Percentiles rank a stretch among this genome's conserved stretches.
These are phyloP conservation scores for Pogonomyrmex barbatus DNA, from an alignment of 1,140 invertebrate species.

Conservation along the genomic window DNA sequence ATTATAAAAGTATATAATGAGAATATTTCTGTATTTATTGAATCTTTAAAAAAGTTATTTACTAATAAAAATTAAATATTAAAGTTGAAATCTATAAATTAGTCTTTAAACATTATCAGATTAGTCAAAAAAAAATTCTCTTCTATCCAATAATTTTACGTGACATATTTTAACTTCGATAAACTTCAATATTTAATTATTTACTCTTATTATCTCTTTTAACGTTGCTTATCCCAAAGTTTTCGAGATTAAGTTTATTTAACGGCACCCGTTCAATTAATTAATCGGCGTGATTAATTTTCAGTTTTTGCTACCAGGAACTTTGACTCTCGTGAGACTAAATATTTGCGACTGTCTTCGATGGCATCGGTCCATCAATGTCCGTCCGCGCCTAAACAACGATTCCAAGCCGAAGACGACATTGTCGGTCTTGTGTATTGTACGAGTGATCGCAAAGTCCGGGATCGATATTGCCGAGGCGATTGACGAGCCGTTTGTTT, in stretches of 20 bases:
- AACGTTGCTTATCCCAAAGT: neutral
- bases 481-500: constrained; percentile 63
- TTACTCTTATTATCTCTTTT: neutral
- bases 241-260: neutral
- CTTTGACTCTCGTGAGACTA: constrained; percentile 48
- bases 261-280: neutral
- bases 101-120: neutral
- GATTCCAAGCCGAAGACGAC: constrained; percentile 20
- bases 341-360: constrained; percentile 61
- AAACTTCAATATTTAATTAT: neutral
- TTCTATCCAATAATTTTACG: no score
- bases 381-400: neutral
- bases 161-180: neutral
- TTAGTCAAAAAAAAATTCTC: neutral
- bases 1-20: neutral
- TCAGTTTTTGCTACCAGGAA: constrained; percentile 17
- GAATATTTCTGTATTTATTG: neutral
- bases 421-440: constrained; percentile 41
- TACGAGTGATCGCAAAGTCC: constrained; percentile 11
- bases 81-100: neutral
- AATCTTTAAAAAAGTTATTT: neutral
- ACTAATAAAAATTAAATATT: neutral
- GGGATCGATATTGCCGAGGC: constrained; percentile 47
- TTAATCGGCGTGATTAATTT: constrained; percentile 15
- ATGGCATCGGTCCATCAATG: constrained; percentile 10